Evolutionary conservation across 2,888 invertebrate species (phyloP), one percentile per base, ranked within the genome.

Genomic region (Uropetala carovei): DNA sequence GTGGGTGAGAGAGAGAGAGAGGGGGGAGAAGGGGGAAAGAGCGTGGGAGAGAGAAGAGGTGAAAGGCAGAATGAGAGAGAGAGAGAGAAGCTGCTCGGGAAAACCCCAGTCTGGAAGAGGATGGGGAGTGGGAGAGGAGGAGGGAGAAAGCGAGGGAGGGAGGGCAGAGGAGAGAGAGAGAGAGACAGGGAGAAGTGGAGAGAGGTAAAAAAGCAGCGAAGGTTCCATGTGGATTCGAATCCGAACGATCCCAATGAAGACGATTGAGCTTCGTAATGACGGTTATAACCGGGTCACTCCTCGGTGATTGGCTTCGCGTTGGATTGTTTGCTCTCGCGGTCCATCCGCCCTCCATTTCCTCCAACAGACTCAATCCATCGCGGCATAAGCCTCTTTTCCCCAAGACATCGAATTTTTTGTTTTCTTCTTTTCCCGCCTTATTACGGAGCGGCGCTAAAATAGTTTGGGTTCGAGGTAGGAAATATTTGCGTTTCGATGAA

Each of bases 201-300:
- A 43, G 43, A 43, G 43, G 5, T 43, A 43, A 43, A 43, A 43
- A 43, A 43, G 27, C 75, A 27, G 27, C 75, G 27, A 27, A 75
- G 43, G 43, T 43, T 43, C 43, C 43, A 43, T 75, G 75, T 27
- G 60, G 10, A 86, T 86, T 89, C 89, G 86, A 30, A 86, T 86
- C 60, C 86, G 64, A 68, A 43, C 43, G 89, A 68, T 68, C 43
- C 64, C 64, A 60, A 89, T 89, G 64, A 64, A 60, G 89, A 64
- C 89, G 89, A 60, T 89, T 89, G 64, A 89, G 89, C n/a, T 64
- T 27, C 59, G 89, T 89, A 89, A 89, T 89, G 89, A 89, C 89
- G 89, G 89, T 89, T 89, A 89, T 89, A 89, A 89, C 89, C 89
- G 89, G 89, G 89, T 89, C 89, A 89, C 60, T 83, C 64, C 4